These are phyloP conservation scores for Heliangelus exortis DNA, from an alignment of 2,797 vertebrate genomes.

Conservation along the genomic window DNA sequence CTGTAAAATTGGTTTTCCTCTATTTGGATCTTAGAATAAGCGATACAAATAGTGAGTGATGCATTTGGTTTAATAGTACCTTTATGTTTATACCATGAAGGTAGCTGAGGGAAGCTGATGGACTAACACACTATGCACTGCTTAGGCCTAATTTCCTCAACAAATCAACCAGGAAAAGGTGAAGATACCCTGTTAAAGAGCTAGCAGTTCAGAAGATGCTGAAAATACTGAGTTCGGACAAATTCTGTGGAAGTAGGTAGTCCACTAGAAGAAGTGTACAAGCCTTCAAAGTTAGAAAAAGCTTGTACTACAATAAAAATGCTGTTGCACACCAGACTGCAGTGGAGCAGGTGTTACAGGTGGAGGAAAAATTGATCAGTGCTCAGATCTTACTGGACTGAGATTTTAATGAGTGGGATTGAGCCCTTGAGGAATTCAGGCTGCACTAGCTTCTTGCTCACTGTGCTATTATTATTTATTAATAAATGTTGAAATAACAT, in stretches of 20 bases:
- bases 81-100: background rate
- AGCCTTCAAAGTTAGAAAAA: background rate
- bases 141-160: background rate
- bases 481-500: background rate
- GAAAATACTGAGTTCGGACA: background rate
- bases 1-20: background rate
- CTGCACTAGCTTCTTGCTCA: background rate
- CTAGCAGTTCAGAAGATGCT: background rate
- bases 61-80: background rate
- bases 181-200: background rate
- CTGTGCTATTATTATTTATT: too few relatives aligned
- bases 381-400: background rate
- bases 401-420: background rate
- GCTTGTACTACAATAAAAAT: background rate
- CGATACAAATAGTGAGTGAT: background rate
- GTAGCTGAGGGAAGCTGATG: background rate
- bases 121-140: background rate
- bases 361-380: background rate
- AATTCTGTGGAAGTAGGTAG: background rate
- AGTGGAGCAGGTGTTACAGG: background rate
- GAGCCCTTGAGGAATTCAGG: background rate
- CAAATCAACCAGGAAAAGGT: background rate
- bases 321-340: background rate
- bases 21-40: background rate
- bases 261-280: background rate